Evolutionary conservation across 2,113 vertebrate species (phyloP), one percentile per base, ranked within the genome.

Genomic region (Neodontobutis hainanensis): DNA sequence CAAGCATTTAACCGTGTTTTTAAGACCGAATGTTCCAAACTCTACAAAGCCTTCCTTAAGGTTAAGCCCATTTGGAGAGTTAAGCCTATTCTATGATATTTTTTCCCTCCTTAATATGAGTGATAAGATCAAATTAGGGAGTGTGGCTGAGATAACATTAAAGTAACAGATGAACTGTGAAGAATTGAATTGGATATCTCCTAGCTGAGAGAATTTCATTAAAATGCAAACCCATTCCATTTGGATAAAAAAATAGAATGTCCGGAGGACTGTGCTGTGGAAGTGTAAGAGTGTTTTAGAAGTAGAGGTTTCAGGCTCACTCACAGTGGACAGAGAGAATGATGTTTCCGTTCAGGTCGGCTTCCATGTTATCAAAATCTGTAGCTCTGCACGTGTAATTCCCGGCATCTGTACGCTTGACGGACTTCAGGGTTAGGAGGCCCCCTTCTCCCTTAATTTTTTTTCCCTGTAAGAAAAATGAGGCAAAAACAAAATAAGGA

Each of bases 261-360:
- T 3, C 11, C 34, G 8, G 52, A 36, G 6, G 52, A 36, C 32
- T 53, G 27, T 27, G 19, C 19, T 27, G 19, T 27, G 19, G 19
- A 6, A 3, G 6, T 5, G 51, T 34, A 14, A 51, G 2, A 1
- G 32, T 40, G 38, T 40, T 2, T 40, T 40, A 40, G 38, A 2
- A 16, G 6, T 6, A 48, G 3, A 49, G 8, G 14, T 61, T 14
- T 65, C 43, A 66, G 34, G 11, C 5, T 35, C 27, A 88, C 95
- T 95, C 87, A 96, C 95, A 93, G 71, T 94, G 73, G n/a, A 97
- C 92, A 0, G 0, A 32, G 15, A 97, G 82, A 36, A 0, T 38
- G 63, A 94, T 75, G 0, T 34, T 73, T 56, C 79, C 84, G 11
- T 2, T 60, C 8, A 96, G 90, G 0, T 92, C 75, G 0, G 76